Conservation (phyloP, 2,797 vertebrate species). For the Acanthornis magna region DNA sequence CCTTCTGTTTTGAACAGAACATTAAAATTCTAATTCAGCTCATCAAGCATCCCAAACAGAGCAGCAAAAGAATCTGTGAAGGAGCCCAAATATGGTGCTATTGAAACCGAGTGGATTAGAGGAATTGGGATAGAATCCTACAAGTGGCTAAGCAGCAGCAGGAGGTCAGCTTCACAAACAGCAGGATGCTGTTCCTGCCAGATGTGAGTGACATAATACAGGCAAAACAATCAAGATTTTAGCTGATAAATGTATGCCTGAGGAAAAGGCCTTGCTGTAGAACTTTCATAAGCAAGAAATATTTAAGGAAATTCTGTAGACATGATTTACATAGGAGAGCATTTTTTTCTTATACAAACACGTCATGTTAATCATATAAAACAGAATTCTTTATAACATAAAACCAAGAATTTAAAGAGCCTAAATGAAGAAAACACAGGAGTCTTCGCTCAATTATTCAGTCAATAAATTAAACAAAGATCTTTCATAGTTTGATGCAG, state of each 20-base stretch:
- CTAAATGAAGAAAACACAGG: background rate
- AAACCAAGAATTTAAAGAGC: background rate
- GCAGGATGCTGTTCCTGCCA: constrained; percentile 60
- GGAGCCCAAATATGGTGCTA: constrained; percentile 57
- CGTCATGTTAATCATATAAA: background rate
- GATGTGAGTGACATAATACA: constrained; percentile 65
- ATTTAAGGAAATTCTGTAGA: background rate
- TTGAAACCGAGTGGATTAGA: constrained; percentile 55
- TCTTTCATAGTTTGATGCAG: background rate
- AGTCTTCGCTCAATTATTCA: background rate
- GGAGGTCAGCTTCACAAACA: constrained; percentile 64
- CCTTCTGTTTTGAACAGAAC: constrained; percentile 19
- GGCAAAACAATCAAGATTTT: constrained; percentile 46
- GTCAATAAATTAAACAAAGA: background rate
- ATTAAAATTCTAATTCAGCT: constrained; percentile 38
- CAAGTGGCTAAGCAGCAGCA: constrained; percentile 64
- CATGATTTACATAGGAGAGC: background rate
- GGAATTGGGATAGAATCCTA: constrained; percentile 55
- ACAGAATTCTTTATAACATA: background rate
- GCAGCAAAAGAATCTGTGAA: constrained; percentile 36
- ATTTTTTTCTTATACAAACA: background rate
- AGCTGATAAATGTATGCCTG: constrained; percentile 20
- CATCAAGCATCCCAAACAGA: constrained; percentile 33
- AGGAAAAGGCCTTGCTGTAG: background rate
- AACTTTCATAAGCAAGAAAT: background rate